Evolutionary conservation across 2,888 invertebrate species (phyloP), one percentile per base, ranked within the genome.

Genomic region (Drosophila stalkeri): DNA sequence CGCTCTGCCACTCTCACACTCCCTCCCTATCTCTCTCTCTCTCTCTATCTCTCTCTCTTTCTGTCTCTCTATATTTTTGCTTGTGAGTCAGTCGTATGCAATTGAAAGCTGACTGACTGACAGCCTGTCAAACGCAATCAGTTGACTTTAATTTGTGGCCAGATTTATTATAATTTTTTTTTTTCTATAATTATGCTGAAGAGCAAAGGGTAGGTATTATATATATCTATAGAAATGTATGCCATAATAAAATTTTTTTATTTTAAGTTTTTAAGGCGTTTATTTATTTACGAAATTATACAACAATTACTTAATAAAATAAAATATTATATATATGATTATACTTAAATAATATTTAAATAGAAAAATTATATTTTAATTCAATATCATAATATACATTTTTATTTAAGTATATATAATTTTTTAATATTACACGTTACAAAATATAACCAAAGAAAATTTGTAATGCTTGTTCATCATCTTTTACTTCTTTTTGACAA

Each of bases 1-100:
- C 66, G 61, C 60, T 18, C 37, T 23, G 0, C 7, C 52, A 37
- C 14, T 20, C 20, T 31, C 9, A 33, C 14, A 0, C 52, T 20
- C 18, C 2, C 2, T 35, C 20, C 3, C 23, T 35, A 35, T 35
- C 20, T 18, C 33, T 33, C 47, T n/a, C 33, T 35, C 16, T 23
- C 16, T 16, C 4, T 23, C 23, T 6, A n/a, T 16, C 33, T 35
- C 18, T 35, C 1, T 35, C 3, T 33, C 51, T 16, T 7, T 47
- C 23, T 14, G 14, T 27, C 27, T 27, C 27, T 27, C n/a, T n/a
- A n/a, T 46, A 12, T 20, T 33, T 46, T n/a, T 63, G 69, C 43
- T 51, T 64, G 44, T 60, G 69, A 68, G 33, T 43, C 44, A 51
- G 23, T 54, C 35, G 33, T 51, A 23, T 37, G 33, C 68, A 43